phyloP scores from a whole-genome alignment of 2,797 vertebrate genomes.

The Pteronotus mesoamericanus region DNA sequence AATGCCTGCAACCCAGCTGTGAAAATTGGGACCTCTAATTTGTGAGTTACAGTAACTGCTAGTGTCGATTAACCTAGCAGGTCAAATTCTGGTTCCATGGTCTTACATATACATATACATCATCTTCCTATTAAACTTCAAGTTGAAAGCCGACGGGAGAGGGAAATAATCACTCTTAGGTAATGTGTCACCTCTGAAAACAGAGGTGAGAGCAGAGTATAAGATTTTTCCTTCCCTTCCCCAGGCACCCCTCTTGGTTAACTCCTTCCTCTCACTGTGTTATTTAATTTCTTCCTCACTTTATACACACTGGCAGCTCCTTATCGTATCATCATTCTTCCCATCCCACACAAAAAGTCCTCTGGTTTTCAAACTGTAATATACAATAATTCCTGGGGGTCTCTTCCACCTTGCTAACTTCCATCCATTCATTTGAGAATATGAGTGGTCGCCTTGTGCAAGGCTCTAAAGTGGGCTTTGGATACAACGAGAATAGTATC shows the following conservation, averaged over 20 bases:
- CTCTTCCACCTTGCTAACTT: background rate
- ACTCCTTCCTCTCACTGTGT: background rate
- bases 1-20: conserved; percentile 75
- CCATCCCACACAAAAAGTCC: background rate
- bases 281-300: background rate
- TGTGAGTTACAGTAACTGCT: conserved; percentile 76
- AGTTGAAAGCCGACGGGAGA: conserved; percentile 42
- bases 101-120: background rate
- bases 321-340: background rate
- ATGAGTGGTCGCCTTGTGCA: rapidly evolving
- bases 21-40: conserved; percentile 82
- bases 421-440: background rate
- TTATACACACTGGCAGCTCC: background rate
- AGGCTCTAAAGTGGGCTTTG: background rate
- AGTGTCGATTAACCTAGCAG: conserved; percentile 77
- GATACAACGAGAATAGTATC: background rate
- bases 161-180: conserved; percentile 37
- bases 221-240: background rate
- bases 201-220: background rate
- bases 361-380: background rate
- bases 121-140: conserved; percentile 62
- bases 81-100: conserved; percentile 75
- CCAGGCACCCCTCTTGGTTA: background rate
- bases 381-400: background rate
- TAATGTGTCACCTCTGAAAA: conserved; percentile 37